Conservation (phyloP, 2,888 invertebrate species). For the Lordiphosa andalusiaca region DNA sequence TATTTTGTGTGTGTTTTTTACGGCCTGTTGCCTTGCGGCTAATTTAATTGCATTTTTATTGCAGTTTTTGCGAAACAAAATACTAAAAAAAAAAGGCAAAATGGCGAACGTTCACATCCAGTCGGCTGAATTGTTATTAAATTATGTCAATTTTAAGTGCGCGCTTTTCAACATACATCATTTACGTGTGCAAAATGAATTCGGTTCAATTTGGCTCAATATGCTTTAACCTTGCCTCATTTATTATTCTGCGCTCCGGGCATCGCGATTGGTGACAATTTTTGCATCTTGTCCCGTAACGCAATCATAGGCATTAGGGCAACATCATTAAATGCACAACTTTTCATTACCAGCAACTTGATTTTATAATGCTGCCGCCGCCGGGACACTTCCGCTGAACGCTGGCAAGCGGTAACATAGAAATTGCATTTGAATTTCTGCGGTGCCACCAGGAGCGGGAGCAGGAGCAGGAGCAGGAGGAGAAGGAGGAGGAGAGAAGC, state of each 20-base stretch:
- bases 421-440: conserved; percentile 62
- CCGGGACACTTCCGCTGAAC: conserved; percentile 40
- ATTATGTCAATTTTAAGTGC: conserved; percentile 41
- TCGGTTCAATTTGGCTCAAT: conserved; percentile 1
- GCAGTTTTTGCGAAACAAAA: conserved; percentile 47
- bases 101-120: conserved; percentile 16
- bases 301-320: conserved; percentile 24
- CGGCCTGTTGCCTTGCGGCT: conserved; percentile 55
- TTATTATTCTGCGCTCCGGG: too few species aligned
- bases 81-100: conserved; percentile 34
- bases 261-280: conserved; percentile 5
- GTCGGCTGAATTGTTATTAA: conserved; percentile 38
- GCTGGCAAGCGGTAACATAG: conserved; percentile 41
- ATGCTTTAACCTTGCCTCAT: background rate
- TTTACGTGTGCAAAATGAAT: conserved; percentile 13
- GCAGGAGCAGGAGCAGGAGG: background rate
- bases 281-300: conserved; percentile 41
- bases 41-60: conserved; percentile 75
- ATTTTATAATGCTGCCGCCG: conserved; percentile 45
- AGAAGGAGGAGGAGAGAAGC: conserved; percentile 10
- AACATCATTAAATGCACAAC: conserved; percentile 61
- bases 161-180: conserved; percentile 21
- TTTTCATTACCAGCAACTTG: conserved; percentile 66
- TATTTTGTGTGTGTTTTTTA: conserved; percentile 25
- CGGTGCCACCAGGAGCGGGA: background rate